Base-by-base conservation (phyloP, 2,113 vertebrate genomes). In the Chamaea fasciata region DNA sequence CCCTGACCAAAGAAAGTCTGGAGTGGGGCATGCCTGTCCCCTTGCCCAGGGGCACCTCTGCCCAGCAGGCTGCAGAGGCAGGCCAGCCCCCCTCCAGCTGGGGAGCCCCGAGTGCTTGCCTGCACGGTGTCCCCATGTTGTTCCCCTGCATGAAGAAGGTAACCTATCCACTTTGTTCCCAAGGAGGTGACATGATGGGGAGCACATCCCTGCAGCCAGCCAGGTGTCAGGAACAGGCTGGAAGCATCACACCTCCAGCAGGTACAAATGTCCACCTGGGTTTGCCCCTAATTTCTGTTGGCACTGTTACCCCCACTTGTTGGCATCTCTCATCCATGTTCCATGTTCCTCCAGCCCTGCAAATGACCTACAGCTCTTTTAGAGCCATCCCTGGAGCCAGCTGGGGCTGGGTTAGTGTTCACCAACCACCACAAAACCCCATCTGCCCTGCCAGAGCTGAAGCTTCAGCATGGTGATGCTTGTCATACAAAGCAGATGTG, bases 321-420 rank as follows among this genome's bases (percentile, higher is more conserved):
- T 59, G 74, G 13, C 63, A 55, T 11, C 0, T 0, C 18, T 65
- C 0, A 1, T 13, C 22, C 4, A 9, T 13, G 16, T 44, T 42
- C 41, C 4, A 15, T 1, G 0, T 33, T 55, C 35, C 35, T 67
- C 15, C 52, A 74, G 35, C 20, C 41, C 52, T 19, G 37, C 37
- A 63, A 59, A 41, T 1, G 7, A 63, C 42, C 67, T 62, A 60
- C 56, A 35, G 44, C 33, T 26, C 19, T 24, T 26, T 68, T 24
- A 47, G 21, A 30, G 21, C 21, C 3, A 5, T 53, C 15, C 7
- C 30, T 3, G 3, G 37, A 41, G 56, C 56, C 56, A 65, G 14
- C 24, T 44, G 33, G 24, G 75, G 37, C 53, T 33, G 18, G 46
- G 28, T 39, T 33, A 31, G 23, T 3, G 9, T 16, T 74, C 69